Evolutionary conservation across 1,140 invertebrate species (phyloP).

Genomic region (Drosophila ambigua): DNA sequence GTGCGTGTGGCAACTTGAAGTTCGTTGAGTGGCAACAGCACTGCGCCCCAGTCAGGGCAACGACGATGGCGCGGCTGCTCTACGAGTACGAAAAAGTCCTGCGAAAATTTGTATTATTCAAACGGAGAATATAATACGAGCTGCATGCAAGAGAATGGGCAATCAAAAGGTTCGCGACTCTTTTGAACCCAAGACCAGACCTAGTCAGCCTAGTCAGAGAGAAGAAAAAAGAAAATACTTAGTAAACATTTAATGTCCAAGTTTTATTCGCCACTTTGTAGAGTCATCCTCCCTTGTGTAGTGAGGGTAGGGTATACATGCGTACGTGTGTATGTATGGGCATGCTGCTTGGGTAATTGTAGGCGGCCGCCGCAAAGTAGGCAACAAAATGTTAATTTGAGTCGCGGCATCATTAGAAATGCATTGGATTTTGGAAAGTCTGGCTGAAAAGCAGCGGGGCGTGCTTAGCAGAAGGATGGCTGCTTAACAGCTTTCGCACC

Average conservation of each 20-base stretch:
- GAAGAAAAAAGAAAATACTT: too few species aligned
- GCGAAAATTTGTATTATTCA: too few species aligned
- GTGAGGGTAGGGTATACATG: slow-evolving; percentile 10
- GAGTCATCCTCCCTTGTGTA: neutral
- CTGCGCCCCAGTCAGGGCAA: slow-evolving; percentile 16
- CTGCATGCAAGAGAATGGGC: too few species aligned
- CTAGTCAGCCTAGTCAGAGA: too few species aligned
- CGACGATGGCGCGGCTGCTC: slow-evolving; percentile 4
- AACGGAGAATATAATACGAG: too few species aligned
- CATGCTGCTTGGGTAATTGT: slow-evolving; percentile 13
- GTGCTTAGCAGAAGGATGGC: neutral
- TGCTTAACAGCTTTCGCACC: slow-evolving; percentile 26
- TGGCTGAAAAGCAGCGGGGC: slow-evolving; percentile 2
- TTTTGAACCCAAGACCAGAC: too few species aligned
- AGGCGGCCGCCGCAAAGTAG: slow-evolving; percentile 50
- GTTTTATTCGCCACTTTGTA: too few species aligned
- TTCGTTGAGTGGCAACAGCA: slow-evolving; percentile 48
- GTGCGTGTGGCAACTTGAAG: slow-evolving; percentile 57
- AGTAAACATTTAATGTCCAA: too few species aligned
- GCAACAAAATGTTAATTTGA: slow-evolving; percentile 52
- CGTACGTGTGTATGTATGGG: too few species aligned
- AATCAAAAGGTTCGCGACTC: too few species aligned
- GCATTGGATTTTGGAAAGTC: slow-evolving; percentile 58
- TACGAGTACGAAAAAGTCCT: too few species aligned
- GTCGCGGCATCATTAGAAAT: slow-evolving; percentile 54